Conservation (phyloP, 2,113 vertebrate genomes). For the Cyrtonyx montezumae region DNA sequence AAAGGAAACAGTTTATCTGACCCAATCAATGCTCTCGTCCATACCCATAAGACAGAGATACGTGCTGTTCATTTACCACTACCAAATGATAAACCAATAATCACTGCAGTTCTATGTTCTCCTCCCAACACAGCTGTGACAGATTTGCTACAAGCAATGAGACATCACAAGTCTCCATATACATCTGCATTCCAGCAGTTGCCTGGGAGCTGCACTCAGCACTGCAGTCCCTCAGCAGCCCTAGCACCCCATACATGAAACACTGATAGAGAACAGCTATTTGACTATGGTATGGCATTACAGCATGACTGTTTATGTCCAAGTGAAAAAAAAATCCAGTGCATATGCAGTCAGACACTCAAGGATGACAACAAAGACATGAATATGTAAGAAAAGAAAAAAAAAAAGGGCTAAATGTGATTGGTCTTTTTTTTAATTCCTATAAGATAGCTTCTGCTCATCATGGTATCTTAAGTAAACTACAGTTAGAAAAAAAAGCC, state of each 20-base stretch:
- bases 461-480: neutral
- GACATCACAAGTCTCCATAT: neutral
- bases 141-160: neutral
- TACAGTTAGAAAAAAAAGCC: neutral
- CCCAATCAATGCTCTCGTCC: neutral
- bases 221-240: neutral
- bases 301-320: neutral
- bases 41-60: neutral
- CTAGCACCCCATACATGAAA: neutral
- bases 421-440: neutral
- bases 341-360: neutral
- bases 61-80: neutral
- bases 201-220: neutral
- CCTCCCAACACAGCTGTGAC: fast-evolving
- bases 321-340: neutral
- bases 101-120: neutral
- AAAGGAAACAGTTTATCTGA: neutral
- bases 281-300: neutral
- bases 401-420: neutral
- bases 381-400: neutral
- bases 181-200: neutral
- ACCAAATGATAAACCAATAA: neutral
- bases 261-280: neutral
- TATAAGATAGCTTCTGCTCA: neutral
- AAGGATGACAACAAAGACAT: neutral